Evolutionary conservation across 1,140 invertebrate species (phyloP), one percentile per base, ranked within the genome.

Genomic region (Drosophila subobscura): DNA sequence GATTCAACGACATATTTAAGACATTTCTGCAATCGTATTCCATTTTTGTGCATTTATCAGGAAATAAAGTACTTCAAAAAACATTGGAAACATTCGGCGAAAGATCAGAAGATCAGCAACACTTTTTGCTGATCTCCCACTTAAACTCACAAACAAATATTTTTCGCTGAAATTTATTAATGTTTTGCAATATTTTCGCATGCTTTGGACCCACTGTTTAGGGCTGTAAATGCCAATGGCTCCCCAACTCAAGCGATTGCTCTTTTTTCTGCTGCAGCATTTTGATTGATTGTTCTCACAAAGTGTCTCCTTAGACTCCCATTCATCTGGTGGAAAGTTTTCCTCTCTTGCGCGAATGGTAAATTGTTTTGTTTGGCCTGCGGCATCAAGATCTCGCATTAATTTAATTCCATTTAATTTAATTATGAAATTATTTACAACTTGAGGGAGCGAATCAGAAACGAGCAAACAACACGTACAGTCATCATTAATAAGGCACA

Each of bases 391-490:
- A 40, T 42, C 53, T 61, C 33, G 33, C 49, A 68, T 45, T 60
- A 33, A 47, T 60, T 80, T 76, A 59, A 72, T 80, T 80, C 59
- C 41, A 47, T 60, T 80, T 76, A 64, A 72, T 80, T 80, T 72
- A 67, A 80, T 80, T 76, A 80, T 76, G 66, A 66, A 72, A 73
- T 60, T 78, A 73, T 79, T 74, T 70, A 73, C 58, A 79, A 64
- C 68, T 51, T 29, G 23, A 45, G 29, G 52, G 27, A 45, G 33
- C 20, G 4, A 42, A 12, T 40, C 29, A 27, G 23, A 52, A 44
- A 8, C 14, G 14, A 37, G 49, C 29, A 12, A 51, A 53, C 46
- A 56, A 59, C 60, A 59, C 57, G 61, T 73, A 63, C 76, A 77
- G 58, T 58, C 57, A 53, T 73, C 74, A 72, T 65, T 71, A 59